Percentiles rank a stretch among this genome's conserved stretches.
phyloP scores from a whole-genome alignment of 2,797 vertebrate species.

The Phalloptychus januarius region DNA sequence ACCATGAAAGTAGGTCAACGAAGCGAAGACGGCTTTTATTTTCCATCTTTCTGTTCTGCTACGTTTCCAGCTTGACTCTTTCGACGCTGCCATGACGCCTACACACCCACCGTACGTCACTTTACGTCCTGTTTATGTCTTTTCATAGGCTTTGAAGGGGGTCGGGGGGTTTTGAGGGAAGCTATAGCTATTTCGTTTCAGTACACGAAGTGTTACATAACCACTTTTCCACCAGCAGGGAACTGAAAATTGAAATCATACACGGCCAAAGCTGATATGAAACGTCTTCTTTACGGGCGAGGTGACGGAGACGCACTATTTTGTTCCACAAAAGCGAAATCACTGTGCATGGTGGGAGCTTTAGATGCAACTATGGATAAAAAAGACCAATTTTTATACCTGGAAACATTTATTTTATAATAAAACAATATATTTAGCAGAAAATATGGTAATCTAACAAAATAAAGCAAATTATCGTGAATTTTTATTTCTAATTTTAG shows the following conservation, averaged over 20 bases:
- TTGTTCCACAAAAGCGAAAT: neutral
- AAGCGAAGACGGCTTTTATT: neutral
- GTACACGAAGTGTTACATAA: neutral
- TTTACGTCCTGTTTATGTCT: neutral
- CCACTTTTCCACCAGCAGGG: neutral
- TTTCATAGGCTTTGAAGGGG: neutral
- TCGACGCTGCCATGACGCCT: neutral
- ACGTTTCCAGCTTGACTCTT: neutral
- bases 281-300: neutral
- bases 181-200: neutral
- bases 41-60: neutral
- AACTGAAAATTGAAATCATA: neutral
- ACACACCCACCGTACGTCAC: neutral
- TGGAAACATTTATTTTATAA: neutral
- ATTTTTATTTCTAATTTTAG: neutral
- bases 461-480: neutral
- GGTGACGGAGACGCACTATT: neutral
- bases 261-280: neutral
- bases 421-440: neutral
- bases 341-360: neutral
- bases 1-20: neutral
- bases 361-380: neutral
- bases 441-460: neutral
- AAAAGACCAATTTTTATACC: neutral
- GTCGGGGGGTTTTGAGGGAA: neutral